Base-by-base conservation (phyloP, 2,888 invertebrate genomes). In the Ophion costatus region DNA sequence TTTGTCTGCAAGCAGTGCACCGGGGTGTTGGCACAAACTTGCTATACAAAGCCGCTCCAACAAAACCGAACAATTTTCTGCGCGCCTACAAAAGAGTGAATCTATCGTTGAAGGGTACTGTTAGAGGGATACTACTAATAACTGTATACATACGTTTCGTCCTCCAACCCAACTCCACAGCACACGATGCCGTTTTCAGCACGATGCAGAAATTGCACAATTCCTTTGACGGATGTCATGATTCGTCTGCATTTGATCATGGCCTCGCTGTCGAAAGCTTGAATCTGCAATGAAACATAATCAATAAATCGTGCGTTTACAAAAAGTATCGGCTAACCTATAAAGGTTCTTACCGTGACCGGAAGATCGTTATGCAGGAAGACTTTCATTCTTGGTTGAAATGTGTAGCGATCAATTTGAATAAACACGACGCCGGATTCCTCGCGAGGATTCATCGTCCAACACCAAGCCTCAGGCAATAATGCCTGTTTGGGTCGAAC, bases 331-430 rank as follows among this genome's bases (percentile, higher is more conserved):
- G 42, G 71, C 38, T 10, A 71, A 1, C 38, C 33, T 45, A 20
- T 20, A 56, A 66, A 17, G 38, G 59, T 71, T 7, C 10, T 80
- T 73, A 73, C 73, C 71, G 80, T 80, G 6, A 73, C 11, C 11
- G 78, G 69, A 69, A 78, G 78, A 78, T 78, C 78, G 20, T 59
- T 78, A 22, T 78, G 78, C 59, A 78, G 10, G 17, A 78, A 45
- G 57, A 78, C 22, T 38, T 38, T 11, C 9, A 78, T 9, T 59
- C 78, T 69, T 69, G 45, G 6, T 69, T 17, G 78, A 5, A 22
- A 29, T 17, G 78, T 78, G 22, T 59, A 45, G 11, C 67, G 57
- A 69, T 78, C 78, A 67, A 69, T 78, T 11, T 20, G 38, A 1
- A 78, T 33, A 20, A 45, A 78, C 0, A 78, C 20, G 1, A 51